Base-by-base conservation (phyloP, 2,797 vertebrate species). In the Megalops cyprinoides region DNA sequence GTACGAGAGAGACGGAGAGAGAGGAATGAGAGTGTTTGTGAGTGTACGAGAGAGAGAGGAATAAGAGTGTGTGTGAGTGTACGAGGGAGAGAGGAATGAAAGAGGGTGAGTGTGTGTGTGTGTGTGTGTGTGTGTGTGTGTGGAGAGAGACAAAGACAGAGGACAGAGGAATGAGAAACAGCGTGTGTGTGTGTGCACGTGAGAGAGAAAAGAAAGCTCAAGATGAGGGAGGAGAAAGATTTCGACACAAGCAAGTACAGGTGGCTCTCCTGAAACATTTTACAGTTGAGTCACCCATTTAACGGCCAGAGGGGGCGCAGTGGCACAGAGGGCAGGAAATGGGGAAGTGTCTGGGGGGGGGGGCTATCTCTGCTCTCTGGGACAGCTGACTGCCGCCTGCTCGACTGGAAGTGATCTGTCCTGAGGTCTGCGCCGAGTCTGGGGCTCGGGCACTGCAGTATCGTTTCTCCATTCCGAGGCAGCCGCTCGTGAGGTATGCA, bases 211-310 rank as follows among this genome's bases (percentile, higher is more conserved):
- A 53, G 42, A 73, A n/a, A 73, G 37, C 55, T 48, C n/a, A 44
- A 10, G 46, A 76, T 76, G 82, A 77, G 67, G 71, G 28, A 31
- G 67, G 82, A 80, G 67, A 84, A 37, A 67, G 53, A 81, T 85
- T 84, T 82, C 85, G 84, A 86, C 87, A 85, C 85, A 82, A 79
- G 86, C 67, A 79, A 87, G 82, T 74, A 85, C 82, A 92, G 91
- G 92, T 88, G 84, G 87, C 82, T 86, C 55, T 76, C 85, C 91
- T 91, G 53, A 3, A 53, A 53, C 12, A 53, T 10, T 9, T 25
- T 10, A 60, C n/a, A 60, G 56, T n/a, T 20, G 23, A 20, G 20
- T 60, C 56, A 60, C 56, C n/a, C n/a, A 28, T 10, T 60, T 37
- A 31, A 25, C 34, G 14, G 1, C 14, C 46, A 48, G 46, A 12